Base-by-base conservation (phyloP, 2,797 vertebrate species). In the Aythya fuligula region DNA sequence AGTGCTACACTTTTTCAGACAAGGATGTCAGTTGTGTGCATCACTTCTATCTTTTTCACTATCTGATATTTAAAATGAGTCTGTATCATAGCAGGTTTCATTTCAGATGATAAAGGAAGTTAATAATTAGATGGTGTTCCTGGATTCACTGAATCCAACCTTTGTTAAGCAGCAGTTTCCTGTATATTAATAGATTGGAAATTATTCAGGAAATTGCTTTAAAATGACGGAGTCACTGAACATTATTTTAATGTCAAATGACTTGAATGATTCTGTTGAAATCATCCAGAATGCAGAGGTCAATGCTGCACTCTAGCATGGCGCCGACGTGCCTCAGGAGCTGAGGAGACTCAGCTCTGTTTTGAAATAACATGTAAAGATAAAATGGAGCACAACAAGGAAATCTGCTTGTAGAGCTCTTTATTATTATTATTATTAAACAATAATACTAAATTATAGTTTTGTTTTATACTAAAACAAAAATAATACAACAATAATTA, bases 201-300 rank as follows among this genome's bases (percentile, higher is more conserved):
- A 97, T 98, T 97, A 98, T 97, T 97, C 97, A 97, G 97, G 97
- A 98, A 98, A 98, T 98, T 97, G 94, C 94, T 96, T 89, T 96
- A 97, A 97, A 98, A 97, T 96, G 96, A 96, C 92, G 97, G 91
- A 93, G 93, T 96, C 95, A 86, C 86, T 96, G 96, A 96, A 96
- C 91, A 95, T 96, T 93, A 94, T 96, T 97, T 97, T 97, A 98
- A 97, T 97, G 97, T 97, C 95, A 98, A 97, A 95, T 95, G 95
- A 96, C 87, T 97, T 2, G 64, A 97, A 90, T 32, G 38, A 91
- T 97, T 96, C 60, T 95, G 53, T 81, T 92, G 92, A 95, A 98
- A 96, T 95, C 95, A 97, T 94, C 92, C 91, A 96, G 93, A 97
- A 95, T 14, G 57, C 95, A 95, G 96, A 96, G 96, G 95, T 97